These are phyloP conservation scores for Dendrocopos noguchii DNA, from an alignment of 2,113 vertebrate species.

Conservation along the genomic window DNA sequence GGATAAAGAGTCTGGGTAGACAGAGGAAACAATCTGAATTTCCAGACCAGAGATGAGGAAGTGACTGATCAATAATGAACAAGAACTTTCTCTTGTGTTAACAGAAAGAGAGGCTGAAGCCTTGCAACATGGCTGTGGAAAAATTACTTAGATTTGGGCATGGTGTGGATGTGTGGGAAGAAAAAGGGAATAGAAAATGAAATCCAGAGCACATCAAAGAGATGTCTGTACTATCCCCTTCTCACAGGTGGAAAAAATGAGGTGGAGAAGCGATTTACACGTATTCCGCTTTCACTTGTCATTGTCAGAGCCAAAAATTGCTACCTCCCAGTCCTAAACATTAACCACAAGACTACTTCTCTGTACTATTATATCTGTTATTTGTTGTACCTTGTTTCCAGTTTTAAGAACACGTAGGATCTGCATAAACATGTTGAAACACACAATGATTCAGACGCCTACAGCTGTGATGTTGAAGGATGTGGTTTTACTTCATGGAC, in stretches of 20 bases:
- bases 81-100: background rate
- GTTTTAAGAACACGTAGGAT: constrained; percentile 80
- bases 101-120: background rate
- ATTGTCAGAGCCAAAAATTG: constrained; percentile 38
- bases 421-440: constrained; percentile 80
- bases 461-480: constrained; percentile 79
- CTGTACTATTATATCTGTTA: constrained; percentile 43
- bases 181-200: constrained; percentile 43
- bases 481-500: constrained; percentile 77
- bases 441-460: constrained; percentile 78
- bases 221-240: background rate
- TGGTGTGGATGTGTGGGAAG: constrained; percentile 31
- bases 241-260: constrained; percentile 52
- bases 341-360: constrained; percentile 43
- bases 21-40: background rate
- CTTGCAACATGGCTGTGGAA: background rate
- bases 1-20: background rate
- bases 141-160: background rate
- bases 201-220: constrained; percentile 48
- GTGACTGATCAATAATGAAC: background rate
- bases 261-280: constrained; percentile 31
- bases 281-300: constrained; percentile 47
- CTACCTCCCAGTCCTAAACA: constrained; percentile 48
- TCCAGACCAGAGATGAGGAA: background rate
- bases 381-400: constrained; percentile 60